Evolutionary conservation across 2,888 invertebrate species (phyloP).

Genomic region (Erpobdella octoculata): DNA sequence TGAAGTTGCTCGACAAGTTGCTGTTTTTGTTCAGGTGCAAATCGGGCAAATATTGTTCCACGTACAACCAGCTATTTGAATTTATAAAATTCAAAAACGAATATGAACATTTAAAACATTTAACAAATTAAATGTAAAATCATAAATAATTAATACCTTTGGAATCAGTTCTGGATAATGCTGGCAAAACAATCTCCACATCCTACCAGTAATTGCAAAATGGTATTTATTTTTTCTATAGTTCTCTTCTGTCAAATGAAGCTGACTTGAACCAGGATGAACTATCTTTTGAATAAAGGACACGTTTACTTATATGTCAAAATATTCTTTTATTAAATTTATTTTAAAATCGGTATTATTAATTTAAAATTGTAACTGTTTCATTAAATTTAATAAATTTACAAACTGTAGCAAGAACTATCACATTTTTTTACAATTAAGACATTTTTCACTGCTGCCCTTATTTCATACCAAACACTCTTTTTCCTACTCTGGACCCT

Average conservation of each 20-base stretch:
- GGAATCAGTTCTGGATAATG: conserved; percentile 67
- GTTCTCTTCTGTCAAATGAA: not conserved
- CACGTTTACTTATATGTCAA: no score
- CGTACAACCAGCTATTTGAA: conserved; percentile 46
- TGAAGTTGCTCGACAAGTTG: conserved; percentile 81
- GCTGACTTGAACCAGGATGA: not conserved
- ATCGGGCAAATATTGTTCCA: conserved; percentile 83
- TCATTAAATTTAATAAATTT: no score
- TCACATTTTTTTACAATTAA: no score
- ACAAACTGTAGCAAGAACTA: no score
- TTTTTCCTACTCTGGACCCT: no score
- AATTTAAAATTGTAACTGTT: no score
- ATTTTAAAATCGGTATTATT: no score
- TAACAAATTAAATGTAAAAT: no score
- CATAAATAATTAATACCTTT: conserved; percentile 50
- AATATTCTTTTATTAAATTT: no score
- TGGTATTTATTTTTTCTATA: conserved; percentile 36
- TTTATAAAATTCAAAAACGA: not conserved
- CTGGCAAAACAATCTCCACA: conserved; percentile 66
- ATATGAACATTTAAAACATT: not conserved
- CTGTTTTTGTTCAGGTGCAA: conserved; percentile 91
- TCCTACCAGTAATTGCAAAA: conserved; percentile 58
- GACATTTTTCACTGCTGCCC: no score
- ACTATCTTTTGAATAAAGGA: no score
- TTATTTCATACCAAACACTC: no score